Evolutionary conservation across 30 jellyfish, hydroid and myxozoan species (phyloP).

Genomic region (Rhopilema esculentum): DNA sequence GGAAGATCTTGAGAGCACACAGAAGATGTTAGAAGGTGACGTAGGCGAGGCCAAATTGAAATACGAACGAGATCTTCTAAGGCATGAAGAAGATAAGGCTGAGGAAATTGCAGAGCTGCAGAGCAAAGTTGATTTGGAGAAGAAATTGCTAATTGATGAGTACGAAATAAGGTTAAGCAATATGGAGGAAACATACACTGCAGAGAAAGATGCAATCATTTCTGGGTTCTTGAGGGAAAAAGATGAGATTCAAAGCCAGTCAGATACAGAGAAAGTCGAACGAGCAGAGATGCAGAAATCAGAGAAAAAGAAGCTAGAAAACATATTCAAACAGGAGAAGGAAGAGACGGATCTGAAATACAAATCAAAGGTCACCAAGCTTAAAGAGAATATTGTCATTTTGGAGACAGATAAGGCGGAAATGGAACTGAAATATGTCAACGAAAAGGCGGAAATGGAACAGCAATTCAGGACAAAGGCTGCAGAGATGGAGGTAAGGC

Average conservation of each 20-base stretch:
- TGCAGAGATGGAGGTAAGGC: slow-evolving; percentile 74
- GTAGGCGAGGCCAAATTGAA: slow-evolving; percentile 62
- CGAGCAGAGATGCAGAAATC: slow-evolving; percentile 38
- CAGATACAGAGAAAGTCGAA: slow-evolving; percentile 74
- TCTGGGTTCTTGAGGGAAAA: slow-evolving; percentile 78
- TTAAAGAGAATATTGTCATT: slow-evolving; percentile 93
- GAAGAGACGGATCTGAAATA: slow-evolving; percentile 87
- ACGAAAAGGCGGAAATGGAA: slow-evolving; percentile 95
- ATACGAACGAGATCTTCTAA: slow-evolving; percentile 63
- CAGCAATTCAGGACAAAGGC: slow-evolving; percentile 83
- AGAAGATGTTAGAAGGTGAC: slow-evolving; percentile 76
- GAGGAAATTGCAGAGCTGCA: slow-evolving; percentile 77
- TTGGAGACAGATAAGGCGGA: slow-evolving; percentile 93
- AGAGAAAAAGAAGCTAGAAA: slow-evolving; percentile 76
- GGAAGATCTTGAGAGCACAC: slow-evolving; percentile 79
- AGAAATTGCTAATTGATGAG: slow-evolving; percentile 43
- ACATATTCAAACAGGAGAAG: slow-evolving; percentile 80
- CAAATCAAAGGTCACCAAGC: slow-evolving; percentile 74
- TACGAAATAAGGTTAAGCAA: slow-evolving; percentile 49
- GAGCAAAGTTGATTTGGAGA: slow-evolving; percentile 65
- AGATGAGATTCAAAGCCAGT: slow-evolving; percentile 56
- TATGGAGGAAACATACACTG: slow-evolving; percentile 48
- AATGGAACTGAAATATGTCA: slow-evolving; percentile 72
- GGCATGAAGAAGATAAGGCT: slow-evolving; percentile 54
- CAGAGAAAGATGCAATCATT: slow-evolving; percentile 58